A percentile compares a stretch with the other conserved stretches of the same genome.
These are phyloP conservation scores for Centropus bengalensis DNA, from an alignment of 2,113 vertebrate species.

Conservation along the genomic window DNA sequence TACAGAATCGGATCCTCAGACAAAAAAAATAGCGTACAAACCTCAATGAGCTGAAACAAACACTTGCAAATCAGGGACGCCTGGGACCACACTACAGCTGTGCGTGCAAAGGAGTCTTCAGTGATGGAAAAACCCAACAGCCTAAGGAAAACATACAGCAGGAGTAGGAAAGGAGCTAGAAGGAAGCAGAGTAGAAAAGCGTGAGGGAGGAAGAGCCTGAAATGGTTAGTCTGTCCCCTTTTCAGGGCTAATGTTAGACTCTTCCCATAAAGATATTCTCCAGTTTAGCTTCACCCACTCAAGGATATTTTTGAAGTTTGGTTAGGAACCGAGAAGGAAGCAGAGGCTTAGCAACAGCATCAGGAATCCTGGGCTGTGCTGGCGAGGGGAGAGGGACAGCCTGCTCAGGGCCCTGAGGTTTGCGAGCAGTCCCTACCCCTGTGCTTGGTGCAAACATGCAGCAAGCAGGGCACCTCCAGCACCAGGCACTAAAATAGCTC, in stretches of 20 bases:
- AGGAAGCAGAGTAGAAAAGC: background rate
- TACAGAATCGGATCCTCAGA: background rate
- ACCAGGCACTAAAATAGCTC: rapidly evolving
- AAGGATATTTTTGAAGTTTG: constrained; percentile 1
- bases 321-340: background rate
- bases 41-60: background rate
- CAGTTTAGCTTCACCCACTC: constrained; percentile 10
- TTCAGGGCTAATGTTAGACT: background rate
- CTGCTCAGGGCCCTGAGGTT: rapidly evolving
- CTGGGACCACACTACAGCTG: background rate
- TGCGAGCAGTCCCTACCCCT: rapidly evolving
- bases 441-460: rapidly evolving
- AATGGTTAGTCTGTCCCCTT: constrained; percentile 23
- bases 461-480: background rate
- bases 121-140: background rate
- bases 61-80: background rate
- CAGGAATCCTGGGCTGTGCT: background rate
- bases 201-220: background rate
- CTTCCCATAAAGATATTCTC: background rate
- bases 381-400: background rate
- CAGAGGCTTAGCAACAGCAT: background rate
- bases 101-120: background rate
- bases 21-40: background rate
- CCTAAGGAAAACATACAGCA: background rate
- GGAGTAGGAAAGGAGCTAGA: background rate